Conservation (phyloP, 2,113 vertebrate species). For the Mirounga angustirostris region DNA sequence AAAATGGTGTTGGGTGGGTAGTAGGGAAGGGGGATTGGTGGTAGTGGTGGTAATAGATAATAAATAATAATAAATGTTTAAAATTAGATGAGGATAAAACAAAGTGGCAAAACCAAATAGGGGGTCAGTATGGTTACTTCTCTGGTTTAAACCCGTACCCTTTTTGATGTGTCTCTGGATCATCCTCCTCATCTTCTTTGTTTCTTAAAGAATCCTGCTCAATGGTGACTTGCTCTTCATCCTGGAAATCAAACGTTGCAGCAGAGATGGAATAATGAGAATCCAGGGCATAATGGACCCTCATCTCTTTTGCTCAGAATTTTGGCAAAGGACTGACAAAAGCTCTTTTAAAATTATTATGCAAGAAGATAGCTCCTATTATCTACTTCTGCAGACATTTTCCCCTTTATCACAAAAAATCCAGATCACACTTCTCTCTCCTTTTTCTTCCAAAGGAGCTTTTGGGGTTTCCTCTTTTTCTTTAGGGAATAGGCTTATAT, state of each 20-base stretch:
- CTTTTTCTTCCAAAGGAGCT: not conserved
- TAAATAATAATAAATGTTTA: constrained; percentile 13
- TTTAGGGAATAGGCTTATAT: not conserved
- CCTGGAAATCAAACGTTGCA: constrained; percentile 81
- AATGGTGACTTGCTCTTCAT: constrained; percentile 77
- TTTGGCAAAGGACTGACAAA: not conserved
- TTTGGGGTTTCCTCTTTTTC: not conserved
- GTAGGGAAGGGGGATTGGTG: not conserved
- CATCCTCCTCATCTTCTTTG: constrained; percentile 49
- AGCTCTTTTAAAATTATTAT: constrained; percentile 7
- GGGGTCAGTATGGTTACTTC: not conserved
- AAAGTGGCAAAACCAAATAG: not conserved
- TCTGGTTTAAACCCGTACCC: constrained; percentile 79
- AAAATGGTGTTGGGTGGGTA: not conserved
- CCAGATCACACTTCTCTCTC: not conserved
- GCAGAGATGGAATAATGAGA: constrained; percentile 31
- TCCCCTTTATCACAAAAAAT: not conserved
- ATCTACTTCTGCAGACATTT: not conserved
- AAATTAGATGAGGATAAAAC: not conserved
- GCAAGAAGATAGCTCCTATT: not conserved
- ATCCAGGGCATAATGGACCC: not conserved
- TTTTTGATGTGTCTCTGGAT: constrained; percentile 73
- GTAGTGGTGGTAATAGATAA: not conserved
- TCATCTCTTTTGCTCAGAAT: not conserved
- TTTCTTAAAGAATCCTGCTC: constrained; percentile 74